These are phyloP conservation scores for Netelia inedita DNA, from an alignment of 2,888 invertebrate species.

Conservation along the genomic window DNA sequence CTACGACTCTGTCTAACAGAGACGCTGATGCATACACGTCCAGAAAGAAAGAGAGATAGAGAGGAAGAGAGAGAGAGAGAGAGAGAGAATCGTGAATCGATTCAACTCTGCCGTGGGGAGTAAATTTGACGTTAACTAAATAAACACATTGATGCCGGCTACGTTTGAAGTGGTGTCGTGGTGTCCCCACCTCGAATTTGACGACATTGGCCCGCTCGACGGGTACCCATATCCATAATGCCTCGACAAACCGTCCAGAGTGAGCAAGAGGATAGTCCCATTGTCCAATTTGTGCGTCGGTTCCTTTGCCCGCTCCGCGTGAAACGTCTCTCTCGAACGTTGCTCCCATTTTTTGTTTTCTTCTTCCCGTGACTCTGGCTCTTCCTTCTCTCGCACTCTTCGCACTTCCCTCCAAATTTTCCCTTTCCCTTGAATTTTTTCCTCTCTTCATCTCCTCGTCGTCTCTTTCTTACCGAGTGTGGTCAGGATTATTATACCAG, in stretches of 20 bases:
- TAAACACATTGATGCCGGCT: slow-evolving; percentile 83
- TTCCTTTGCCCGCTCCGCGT: slow-evolving; percentile 69
- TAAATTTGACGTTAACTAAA: slow-evolving; percentile 85
- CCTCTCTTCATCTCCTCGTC: slow-evolving; percentile 29
- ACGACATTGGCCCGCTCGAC: slow-evolving; percentile 40
- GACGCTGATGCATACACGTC: too few species aligned
- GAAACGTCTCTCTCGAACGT: slow-evolving; percentile 59
- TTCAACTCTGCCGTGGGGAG: slow-evolving; percentile 68
- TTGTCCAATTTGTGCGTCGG: slow-evolving; percentile 70
- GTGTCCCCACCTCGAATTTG: slow-evolving; percentile 55
- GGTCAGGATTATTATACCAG: slow-evolving; percentile 53
- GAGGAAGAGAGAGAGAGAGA: slow-evolving; percentile 3
- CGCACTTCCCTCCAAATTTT: not conserved
- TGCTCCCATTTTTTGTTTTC: slow-evolving; percentile 59
- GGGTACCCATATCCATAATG: slow-evolving; percentile 7
- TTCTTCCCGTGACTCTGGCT: slow-evolving; percentile 39
- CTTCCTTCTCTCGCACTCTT: slow-evolving; percentile 28
- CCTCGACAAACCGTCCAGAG: slow-evolving; percentile 27
- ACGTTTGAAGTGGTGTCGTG: slow-evolving; percentile 83
- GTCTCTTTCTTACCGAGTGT: not conserved
- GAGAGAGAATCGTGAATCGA: slow-evolving; percentile 19
- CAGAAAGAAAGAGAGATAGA: not conserved
- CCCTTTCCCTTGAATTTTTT: slow-evolving; percentile 10
- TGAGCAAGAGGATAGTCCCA: slow-evolving; percentile 45
- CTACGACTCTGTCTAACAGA: not conserved